phyloP scores from a whole-genome alignment of 2,888 invertebrate genomes.

The Andricus curvator region DNA sequence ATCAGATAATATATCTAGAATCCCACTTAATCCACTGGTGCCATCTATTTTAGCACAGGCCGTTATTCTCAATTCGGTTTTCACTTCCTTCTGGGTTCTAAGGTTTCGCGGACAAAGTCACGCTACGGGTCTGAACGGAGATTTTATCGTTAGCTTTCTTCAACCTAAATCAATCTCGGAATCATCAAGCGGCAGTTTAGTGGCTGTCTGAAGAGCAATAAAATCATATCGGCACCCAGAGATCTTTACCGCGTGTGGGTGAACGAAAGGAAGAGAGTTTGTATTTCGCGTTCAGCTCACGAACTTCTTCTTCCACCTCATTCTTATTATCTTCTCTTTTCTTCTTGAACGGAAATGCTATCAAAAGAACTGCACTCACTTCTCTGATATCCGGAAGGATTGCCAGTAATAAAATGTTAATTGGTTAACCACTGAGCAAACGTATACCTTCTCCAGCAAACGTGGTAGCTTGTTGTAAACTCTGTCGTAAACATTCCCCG shows the following conservation, averaged over 20 bases:
- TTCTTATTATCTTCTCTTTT: conserved; percentile 47
- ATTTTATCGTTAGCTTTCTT: conserved; percentile 15
- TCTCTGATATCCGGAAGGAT: conserved; percentile 56
- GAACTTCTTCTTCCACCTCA: conserved; percentile 54
- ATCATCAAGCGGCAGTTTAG: conserved; percentile 28
- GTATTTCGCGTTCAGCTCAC: conserved; percentile 48
- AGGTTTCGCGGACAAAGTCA: background rate
- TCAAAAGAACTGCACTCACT: conserved; percentile 42
- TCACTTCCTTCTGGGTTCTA: conserved; percentile 9
- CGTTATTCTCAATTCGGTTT: conserved; percentile 20
- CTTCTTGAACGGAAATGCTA: conserved; percentile 53
- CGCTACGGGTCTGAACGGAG: background rate
- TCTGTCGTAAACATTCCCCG: conserved; percentile 15
- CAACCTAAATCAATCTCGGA: conserved; percentile 26
- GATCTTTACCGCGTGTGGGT: background rate
- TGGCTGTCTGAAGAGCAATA: conserved; percentile 10
- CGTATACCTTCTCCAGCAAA: background rate
- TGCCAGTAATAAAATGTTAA: conserved; percentile 69
- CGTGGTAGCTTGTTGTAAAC: conserved; percentile 15
- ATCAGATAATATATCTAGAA: background rate
- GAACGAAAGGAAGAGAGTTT: background rate
- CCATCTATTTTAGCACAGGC: background rate
- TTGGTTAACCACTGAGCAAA: conserved; percentile 62
- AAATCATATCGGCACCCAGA: conserved; percentile 14
- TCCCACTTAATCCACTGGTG: background rate